Conservation (phyloP, 2,888 invertebrate genomes). For the Trachelus stipa region DNA sequence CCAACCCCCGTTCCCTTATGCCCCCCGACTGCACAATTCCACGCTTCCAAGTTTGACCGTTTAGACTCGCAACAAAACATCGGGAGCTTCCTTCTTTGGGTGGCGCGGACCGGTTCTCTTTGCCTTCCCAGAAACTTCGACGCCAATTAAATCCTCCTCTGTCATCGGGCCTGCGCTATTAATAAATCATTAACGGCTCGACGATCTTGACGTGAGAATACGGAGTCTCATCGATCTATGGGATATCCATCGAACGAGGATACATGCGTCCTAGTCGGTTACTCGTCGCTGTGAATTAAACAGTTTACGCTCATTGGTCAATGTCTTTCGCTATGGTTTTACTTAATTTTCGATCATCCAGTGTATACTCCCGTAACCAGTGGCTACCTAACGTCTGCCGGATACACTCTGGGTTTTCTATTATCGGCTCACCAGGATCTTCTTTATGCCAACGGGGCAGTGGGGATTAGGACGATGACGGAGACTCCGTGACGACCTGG, state of each 20-base stretch:
- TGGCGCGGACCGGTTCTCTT: not conserved
- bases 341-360: not conserved
- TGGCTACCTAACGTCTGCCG: not conserved
- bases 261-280: not conserved
- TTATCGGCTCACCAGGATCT: not conserved
- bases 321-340: not conserved
- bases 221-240: not conserved
- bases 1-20: not conserved
- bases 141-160: not conserved
- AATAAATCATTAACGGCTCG: not conserved
- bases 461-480: not conserved
- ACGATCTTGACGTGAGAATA: not conserved
- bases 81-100: not conserved
- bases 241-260: not conserved
- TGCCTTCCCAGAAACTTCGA: not conserved
- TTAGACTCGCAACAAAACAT: not conserved
- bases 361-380: not conserved
- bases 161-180: not conserved
- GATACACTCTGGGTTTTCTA: not conserved
- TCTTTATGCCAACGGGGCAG: not conserved
- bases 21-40: not conserved
- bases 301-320: not conserved
- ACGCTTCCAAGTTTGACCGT: not conserved
- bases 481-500: slow-evolving; percentile 8
- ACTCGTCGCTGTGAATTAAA: not conserved